phyloP scores from a whole-genome alignment of 2,113 vertebrate genomes.

The Puma concolor region DNA sequence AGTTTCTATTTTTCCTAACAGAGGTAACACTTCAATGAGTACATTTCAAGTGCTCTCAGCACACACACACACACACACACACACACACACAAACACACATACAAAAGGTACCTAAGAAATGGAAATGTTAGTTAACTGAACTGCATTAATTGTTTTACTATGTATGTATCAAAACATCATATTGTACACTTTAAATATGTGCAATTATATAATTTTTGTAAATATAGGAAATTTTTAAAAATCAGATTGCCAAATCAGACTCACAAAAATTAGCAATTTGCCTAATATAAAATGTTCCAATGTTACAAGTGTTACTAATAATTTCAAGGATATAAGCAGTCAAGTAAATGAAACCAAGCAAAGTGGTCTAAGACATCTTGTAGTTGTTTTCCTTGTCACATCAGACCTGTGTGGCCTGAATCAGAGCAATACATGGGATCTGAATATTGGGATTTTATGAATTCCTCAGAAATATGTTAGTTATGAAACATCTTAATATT shows the following conservation, averaged over 20 bases:
- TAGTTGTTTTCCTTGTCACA: not conserved
- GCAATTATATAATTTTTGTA: not conserved
- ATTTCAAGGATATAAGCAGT: not conserved
- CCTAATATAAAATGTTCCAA: not conserved
- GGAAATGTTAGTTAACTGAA: not conserved
- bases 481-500: not conserved
- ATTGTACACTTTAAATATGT: not conserved
- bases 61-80: not conserved
- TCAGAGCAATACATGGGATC: not conserved
- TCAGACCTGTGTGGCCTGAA: not conserved
- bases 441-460: not conserved
- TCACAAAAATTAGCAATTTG: not conserved
- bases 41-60: not conserved
- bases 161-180: not conserved
- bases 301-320: not conserved
- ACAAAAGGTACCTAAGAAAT: not conserved
- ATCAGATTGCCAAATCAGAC: not conserved
- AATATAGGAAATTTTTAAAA: not conserved
- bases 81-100: no score
- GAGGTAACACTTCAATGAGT: not conserved
- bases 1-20: not conserved
- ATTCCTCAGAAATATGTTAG: not conserved
- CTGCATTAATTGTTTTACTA: not conserved
- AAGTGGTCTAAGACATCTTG: not conserved
- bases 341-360: not conserved